Percentiles rank a stretch among this genome's conserved stretches.
These are phyloP conservation scores for Enteromius unitaeniatus DNA, from an alignment of 2,797 vertebrate genomes.

Conservation along the genomic window DNA sequence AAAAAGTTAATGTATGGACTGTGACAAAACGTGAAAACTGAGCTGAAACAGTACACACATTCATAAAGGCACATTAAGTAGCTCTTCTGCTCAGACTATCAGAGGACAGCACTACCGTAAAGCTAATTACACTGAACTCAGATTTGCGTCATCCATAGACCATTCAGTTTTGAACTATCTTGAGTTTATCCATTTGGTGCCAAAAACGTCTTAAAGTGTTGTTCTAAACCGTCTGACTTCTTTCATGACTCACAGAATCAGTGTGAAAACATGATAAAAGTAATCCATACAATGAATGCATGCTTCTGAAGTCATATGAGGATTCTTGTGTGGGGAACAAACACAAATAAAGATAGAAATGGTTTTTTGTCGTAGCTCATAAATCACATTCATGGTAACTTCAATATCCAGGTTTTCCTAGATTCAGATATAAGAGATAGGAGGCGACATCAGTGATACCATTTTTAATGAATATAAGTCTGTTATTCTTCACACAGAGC, in stretches of 20 bases:
- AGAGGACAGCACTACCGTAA: no score
- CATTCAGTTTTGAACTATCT: neutral
- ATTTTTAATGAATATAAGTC: neutral
- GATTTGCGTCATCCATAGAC: neutral
- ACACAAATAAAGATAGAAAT: neutral
- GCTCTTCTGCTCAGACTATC: neutral
- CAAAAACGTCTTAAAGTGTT: neutral
- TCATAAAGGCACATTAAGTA: neutral
- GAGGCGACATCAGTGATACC: neutral
- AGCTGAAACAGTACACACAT: neutral
- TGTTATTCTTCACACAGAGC: neutral
- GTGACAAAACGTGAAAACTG: neutral
- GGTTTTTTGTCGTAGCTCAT: neutral
- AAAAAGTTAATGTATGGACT: neutral
- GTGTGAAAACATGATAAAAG: neutral
- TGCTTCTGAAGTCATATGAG: neutral
- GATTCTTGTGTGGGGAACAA: neutral
- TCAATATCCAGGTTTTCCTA: neutral
- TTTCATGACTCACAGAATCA: neutral
- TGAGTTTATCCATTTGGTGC: no score
- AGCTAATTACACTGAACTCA: neutral
- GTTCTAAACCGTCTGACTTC: neutral
- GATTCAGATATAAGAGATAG: neutral
- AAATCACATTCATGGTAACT: neutral
- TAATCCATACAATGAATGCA: neutral